Percentiles rank a stretch among this genome's conserved stretches.
Evolutionary conservation across 2,888 invertebrate genomes (phyloP).

Genomic region (Lepidochrysops patricia): DNA sequence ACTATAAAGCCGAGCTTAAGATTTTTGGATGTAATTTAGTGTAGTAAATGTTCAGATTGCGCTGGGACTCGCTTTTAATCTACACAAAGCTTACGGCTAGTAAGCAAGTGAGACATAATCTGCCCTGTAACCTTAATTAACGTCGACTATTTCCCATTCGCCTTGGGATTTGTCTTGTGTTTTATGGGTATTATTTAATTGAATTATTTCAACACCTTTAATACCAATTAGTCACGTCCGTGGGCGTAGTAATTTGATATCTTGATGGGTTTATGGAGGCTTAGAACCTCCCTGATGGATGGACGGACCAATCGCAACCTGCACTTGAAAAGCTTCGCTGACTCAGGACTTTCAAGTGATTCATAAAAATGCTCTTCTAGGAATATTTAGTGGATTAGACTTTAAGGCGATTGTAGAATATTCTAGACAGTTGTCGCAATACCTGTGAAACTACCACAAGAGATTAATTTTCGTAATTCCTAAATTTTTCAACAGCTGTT

Average conservation of each 20-base stretch:
- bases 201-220: slow-evolving; percentile 68
- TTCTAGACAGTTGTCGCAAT: background rate
- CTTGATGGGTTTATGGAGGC: slow-evolving; percentile 61
- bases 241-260: slow-evolving; percentile 70
- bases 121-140: slow-evolving; percentile 6
- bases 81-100: slow-evolving; percentile 5
- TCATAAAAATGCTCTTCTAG: slow-evolving; percentile 25
- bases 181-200: slow-evolving; percentile 35
- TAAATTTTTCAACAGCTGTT: too few species aligned
- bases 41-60: slow-evolving; percentile 10
- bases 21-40: slow-evolving; percentile 12
- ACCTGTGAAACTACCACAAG: too few species aligned
- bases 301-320: slow-evolving; percentile 53
- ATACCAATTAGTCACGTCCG: slow-evolving; percentile 70
- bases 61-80: slow-evolving; percentile 5
- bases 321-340: slow-evolving; percentile 52
- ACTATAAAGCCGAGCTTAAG: slow-evolving; percentile 5
- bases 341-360: slow-evolving; percentile 47
- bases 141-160: slow-evolving; percentile 7
- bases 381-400: background rate
- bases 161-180: background rate
- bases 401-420: background rate
- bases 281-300: slow-evolving; percentile 53
- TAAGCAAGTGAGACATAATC: slow-evolving; percentile 10
- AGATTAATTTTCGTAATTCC: too few species aligned